phyloP scores from a whole-genome alignment of 1,140 invertebrate species.

The Brachionus asplanchnoidis region DNA sequence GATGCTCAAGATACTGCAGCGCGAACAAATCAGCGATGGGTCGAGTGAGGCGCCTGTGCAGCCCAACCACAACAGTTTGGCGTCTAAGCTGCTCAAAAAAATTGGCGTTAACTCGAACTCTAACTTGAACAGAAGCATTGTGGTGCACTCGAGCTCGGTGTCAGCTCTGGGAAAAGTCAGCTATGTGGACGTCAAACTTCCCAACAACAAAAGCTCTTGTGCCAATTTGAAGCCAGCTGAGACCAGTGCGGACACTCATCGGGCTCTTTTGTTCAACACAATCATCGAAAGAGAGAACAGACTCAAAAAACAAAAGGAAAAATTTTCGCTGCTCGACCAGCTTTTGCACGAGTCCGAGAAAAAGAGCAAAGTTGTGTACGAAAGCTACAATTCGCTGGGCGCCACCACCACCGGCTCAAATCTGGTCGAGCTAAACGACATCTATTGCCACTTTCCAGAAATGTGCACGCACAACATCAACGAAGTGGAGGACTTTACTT shows the following conservation, averaged over 20 bases:
- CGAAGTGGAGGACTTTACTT: conserved; percentile 36
- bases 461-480: conserved; percentile 37
- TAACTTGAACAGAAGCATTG: not conserved
- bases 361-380: not conserved
- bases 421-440: conserved; percentile 25
- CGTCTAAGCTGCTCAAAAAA: conserved; percentile 1
- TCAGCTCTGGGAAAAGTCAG: not conserved
- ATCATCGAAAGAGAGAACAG: conserved; percentile 16
- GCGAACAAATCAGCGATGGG: not conserved
- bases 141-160: not conserved
- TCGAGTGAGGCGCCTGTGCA: not conserved
- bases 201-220: not conserved
- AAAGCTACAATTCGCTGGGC: not conserved
- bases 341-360: conserved; percentile 14
- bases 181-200: conserved; percentile 20
- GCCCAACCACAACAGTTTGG: not conserved
- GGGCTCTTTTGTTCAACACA: not conserved
- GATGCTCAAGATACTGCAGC: conserved; percentile 36
- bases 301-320: conserved; percentile 37
- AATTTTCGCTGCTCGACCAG: conserved; percentile 19
- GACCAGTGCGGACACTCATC: not conserved
- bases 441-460: conserved; percentile 39
- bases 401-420: not conserved
- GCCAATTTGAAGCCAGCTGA: not conserved
- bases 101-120: conserved; percentile 10